Percentiles rank a stretch among this genome's conserved stretches.
Evolutionary conservation across 2,113 vertebrate species (phyloP).

Genomic region (Pelvicachromis taeniatus): DNA sequence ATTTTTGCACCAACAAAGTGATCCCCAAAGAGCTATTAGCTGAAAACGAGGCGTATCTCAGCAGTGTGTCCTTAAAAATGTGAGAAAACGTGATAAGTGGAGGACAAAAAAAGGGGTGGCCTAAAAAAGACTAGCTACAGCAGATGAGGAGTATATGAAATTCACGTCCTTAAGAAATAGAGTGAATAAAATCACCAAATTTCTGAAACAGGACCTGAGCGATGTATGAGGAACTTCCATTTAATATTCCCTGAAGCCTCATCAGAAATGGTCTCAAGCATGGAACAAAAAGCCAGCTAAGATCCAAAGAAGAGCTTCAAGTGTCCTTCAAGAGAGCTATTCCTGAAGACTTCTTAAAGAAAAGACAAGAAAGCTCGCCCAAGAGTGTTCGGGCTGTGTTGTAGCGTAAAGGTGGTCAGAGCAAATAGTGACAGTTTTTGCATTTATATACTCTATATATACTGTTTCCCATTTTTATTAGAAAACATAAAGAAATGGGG

Average conservation of each 20-base stretch:
- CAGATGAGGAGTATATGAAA: background rate
- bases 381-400: background rate
- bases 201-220: background rate
- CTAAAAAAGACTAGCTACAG: background rate
- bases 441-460: background rate
- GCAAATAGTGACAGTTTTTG: background rate
- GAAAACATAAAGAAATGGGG: background rate
- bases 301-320: too few relatives aligned
- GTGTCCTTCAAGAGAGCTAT: too few relatives aligned
- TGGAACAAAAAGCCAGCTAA: too few relatives aligned
- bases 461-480: background rate
- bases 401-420: background rate
- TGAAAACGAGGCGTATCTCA: fast-evolving
- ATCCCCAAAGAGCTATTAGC: background rate
- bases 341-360: too few relatives aligned
- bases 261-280: background rate
- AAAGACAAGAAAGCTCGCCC: too few relatives aligned
- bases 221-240: background rate
- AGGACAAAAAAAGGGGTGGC: background rate
- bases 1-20: background rate
- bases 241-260: background rate
- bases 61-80: background rate
- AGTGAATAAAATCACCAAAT: background rate
- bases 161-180: background rate
- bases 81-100: background rate